Evolutionary conservation across 2,888 invertebrate genomes (phyloP), one percentile per base, ranked within the genome.

Genomic region (Cataglyphis cursor): DNA sequence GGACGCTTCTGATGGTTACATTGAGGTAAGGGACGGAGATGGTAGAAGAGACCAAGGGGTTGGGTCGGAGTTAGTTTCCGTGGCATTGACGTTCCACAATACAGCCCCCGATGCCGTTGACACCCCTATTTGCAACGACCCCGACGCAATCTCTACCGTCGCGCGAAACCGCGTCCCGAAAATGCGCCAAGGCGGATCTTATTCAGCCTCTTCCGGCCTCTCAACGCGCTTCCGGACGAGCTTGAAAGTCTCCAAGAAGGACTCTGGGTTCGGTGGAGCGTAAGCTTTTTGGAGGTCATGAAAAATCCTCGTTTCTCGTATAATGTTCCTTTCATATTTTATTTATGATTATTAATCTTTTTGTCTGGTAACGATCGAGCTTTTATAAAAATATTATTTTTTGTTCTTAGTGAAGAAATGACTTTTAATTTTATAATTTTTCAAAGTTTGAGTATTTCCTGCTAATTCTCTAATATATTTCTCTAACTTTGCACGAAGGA

Each of bases 41-140:
- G 83, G 44, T 31, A 31, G 83, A 82, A 51, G 86, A 81, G 74
- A 78, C 66, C 81, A 68, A 70, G 86, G 89, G 85, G 90, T 87
- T 92, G 90, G 89, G 88, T 85, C 88, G 93, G 91, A 92, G 93
- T 94, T 93, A 94, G 94, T 94, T 94, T 94, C 94, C 94, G 94
- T 91, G 90, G 93, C 93, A 94, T 94, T 94, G 94, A 94, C 92
- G 93, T 90, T 87, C 89, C 90, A 94, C 94, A 94, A 94, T 94
- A 94, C 93, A 93, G 88, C 89, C 86, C n/a, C 88, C 92, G 93
- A 94, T 94, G 93, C 91, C 92, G 91, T 89, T 91, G 92, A 92
- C 92, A 92, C 91, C 90, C 91, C 91, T 90, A 92, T 93, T 93
- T 92, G 91, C 92, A 92, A 91, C 90, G 90, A 91, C 87, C 90